phyloP scores from a whole-genome alignment of 2,113 vertebrate genomes.

The Propithecus coquereli region DNA sequence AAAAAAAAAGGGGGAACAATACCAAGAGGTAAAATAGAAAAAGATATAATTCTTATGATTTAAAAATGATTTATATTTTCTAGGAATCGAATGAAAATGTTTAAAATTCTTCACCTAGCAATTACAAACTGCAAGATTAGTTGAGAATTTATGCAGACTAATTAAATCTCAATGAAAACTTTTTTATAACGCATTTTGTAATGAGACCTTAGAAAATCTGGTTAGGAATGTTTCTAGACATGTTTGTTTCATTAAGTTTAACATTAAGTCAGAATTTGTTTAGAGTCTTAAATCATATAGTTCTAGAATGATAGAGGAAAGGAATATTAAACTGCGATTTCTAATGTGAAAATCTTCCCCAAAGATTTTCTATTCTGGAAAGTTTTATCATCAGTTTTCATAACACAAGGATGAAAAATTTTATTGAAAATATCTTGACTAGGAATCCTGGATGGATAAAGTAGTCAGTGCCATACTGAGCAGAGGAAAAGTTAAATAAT shows the following conservation, averaged over 20 bases:
- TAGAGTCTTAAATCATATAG: background rate
- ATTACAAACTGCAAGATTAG: background rate
- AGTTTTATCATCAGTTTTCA: background rate
- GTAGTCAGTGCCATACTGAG: background rate
- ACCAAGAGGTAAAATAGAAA: background rate
- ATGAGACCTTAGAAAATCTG: background rate
- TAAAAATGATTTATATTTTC: background rate
- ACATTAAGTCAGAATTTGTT: background rate
- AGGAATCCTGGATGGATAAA: background rate
- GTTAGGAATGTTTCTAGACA: background rate
- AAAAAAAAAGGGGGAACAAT: background rate
- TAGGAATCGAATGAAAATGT: background rate
- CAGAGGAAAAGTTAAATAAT: background rate
- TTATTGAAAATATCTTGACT: background rate
- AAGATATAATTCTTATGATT: background rate
- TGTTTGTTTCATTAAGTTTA: background rate
- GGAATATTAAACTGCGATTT: background rate
- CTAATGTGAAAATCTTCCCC: background rate
- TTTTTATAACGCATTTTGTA: background rate
- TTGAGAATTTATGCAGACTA: background rate
- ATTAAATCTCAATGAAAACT: background rate
- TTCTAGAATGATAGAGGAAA: background rate
- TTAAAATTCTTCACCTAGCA: background rate
- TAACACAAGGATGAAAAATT: background rate
- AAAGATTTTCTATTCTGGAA: background rate